phyloP scores from a whole-genome alignment of 2,113 vertebrate genomes.

The Piprites chloris region DNA sequence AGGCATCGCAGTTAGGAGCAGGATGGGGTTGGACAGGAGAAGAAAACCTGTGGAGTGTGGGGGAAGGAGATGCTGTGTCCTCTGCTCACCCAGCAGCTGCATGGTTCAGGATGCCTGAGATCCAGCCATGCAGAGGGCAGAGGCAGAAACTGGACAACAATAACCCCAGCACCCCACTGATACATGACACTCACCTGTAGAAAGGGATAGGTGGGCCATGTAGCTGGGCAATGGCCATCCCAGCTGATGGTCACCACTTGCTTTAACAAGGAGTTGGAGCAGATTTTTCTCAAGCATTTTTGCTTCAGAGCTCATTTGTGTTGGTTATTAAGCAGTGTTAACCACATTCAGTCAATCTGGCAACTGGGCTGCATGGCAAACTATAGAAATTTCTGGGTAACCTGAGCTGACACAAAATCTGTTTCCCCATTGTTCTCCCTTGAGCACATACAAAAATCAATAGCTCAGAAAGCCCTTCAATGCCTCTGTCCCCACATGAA shows the following conservation, averaged over 20 bases:
- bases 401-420: neutral
- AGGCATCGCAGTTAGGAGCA: too few relatives aligned
- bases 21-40: neutral
- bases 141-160: neutral
- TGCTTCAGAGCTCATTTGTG: neutral
- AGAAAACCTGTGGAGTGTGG: neutral
- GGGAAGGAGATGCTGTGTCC: neutral
- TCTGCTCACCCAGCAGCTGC: neutral
- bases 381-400: neutral
- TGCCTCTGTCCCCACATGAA: neutral
- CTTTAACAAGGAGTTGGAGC: neutral
- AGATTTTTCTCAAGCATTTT: neutral
- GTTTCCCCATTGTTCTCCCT: neutral
- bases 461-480: constrained; percentile 30
- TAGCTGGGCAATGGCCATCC: too few relatives aligned
- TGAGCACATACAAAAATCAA: constrained; percentile 10
- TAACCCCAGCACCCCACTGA: neutral
- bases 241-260: neutral
- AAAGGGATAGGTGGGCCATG: neutral
- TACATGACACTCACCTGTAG: neutral
- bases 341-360: neutral
- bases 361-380: neutral
- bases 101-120: rapidly evolving
- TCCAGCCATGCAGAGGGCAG: rapidly evolving
- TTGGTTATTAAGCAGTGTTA: neutral